Conservation (phyloP, 1,140 invertebrate genomes). For the Ostrea denselamellosa region DNA sequence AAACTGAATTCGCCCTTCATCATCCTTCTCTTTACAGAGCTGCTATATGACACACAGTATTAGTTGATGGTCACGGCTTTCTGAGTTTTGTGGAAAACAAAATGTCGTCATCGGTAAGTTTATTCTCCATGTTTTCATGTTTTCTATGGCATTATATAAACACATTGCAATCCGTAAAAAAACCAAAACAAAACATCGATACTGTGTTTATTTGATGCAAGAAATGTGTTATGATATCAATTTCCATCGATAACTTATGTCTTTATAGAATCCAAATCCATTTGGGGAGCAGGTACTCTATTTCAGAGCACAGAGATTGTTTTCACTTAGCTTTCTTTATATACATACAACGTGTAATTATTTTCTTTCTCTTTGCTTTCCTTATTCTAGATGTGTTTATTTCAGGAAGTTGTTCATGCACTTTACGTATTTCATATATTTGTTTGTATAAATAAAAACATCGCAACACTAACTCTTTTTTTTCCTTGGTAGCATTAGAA, state of each 20-base stretch:
- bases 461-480: too few species aligned
- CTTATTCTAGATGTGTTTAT: neutral
- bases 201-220: neutral
- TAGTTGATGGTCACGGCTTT: neutral
- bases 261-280: constrained; percentile 29
- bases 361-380: neutral
- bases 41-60: neutral
- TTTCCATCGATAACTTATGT: neutral
- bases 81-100: neutral
- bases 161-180: neutral
- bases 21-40: neutral
- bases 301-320: neutral
- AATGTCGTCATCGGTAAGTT: constrained; percentile 10
- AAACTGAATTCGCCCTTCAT: constrained; percentile 3
- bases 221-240: neutral
- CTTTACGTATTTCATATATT: neutral
- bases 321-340: constrained; percentile 1
- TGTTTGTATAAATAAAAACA: too few species aligned
- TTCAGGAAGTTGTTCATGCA: neutral
- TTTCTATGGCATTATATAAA: neutral
- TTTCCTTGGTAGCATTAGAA: too few species aligned
- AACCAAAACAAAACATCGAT: constrained; percentile 1
- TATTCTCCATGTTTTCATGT: neutral
- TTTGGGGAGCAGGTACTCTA: constrained; percentile 14
- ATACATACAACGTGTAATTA: neutral